Conservation (phyloP, 2,888 invertebrate genomes). For the Lycaena phlaeas region DNA sequence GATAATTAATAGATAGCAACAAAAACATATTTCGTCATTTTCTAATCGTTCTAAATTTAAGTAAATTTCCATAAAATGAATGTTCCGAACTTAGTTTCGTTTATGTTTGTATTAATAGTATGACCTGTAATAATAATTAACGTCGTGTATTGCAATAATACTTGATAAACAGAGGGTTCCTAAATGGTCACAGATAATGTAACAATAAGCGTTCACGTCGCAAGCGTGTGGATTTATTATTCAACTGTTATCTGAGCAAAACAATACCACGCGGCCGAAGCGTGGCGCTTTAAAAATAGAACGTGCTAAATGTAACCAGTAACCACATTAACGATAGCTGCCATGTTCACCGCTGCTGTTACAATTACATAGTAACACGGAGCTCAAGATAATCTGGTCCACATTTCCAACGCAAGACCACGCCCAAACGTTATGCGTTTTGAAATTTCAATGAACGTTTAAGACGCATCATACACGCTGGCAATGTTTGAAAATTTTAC, state of each 20-base stretch:
- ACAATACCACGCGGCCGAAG: conserved; percentile 58
- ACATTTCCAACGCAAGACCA: too few relatives aligned
- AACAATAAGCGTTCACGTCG: conserved; percentile 42
- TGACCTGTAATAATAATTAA: conserved; percentile 39
- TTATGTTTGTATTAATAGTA: too few relatives aligned
- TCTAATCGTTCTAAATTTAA: too few relatives aligned
- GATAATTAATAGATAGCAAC: too few relatives aligned
- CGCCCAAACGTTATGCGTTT: conserved; percentile 32
- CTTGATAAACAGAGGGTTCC: conserved; percentile 28
- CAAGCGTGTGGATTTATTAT: conserved; percentile 43
- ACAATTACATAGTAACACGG: conserved; percentile 15
- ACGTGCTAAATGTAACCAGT: conserved; percentile 32
- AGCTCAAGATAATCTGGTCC: conserved; percentile 29
- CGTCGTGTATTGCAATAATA: conserved; percentile 34
- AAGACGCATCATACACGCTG: too few relatives aligned
- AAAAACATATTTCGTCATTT: too few relatives aligned
- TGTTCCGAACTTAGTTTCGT: too few relatives aligned
- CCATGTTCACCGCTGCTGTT: conserved; percentile 21
- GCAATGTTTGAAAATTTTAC: too few relatives aligned
- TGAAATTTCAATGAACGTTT: too few relatives aligned
- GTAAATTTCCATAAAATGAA: too few relatives aligned
- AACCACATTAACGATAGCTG: conserved; percentile 31
- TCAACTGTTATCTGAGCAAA: conserved; percentile 48
- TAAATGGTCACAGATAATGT: conserved; percentile 42
- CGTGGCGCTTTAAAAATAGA: conserved; percentile 63